These are phyloP conservation scores for Acleris sparsana DNA, from an alignment of 2,888 invertebrate species.

Conservation along the genomic window DNA sequence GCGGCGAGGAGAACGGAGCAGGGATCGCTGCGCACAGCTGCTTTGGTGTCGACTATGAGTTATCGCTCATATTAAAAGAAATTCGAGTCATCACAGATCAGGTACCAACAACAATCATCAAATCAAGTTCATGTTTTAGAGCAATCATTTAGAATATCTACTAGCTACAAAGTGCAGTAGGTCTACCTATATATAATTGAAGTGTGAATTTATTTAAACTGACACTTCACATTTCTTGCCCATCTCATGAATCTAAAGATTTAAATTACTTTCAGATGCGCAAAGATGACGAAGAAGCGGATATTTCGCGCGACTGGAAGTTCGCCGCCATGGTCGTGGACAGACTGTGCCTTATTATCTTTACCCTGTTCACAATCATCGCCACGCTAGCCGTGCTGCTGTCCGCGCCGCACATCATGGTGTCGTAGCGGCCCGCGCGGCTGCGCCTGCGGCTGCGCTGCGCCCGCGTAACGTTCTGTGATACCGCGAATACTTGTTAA, in stretches of 20 bases:
- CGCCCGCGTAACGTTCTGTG: slow-evolving; percentile 85
- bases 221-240: background rate
- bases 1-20: slow-evolving; percentile 86
- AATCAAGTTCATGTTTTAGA: too few relatives aligned
- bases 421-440: slow-evolving; percentile 89
- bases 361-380: slow-evolving; percentile 98
- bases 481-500: slow-evolving; percentile 88
- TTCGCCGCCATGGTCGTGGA: slow-evolving; percentile 99
- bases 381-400: slow-evolving; percentile 98
- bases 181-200: too few relatives aligned
- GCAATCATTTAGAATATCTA: too few relatives aligned
- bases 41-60: slow-evolving; percentile 96
- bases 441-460: slow-evolving; percentile 70
- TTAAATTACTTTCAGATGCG: slow-evolving; percentile 87
- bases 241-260: background rate
- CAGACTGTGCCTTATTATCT: slow-evolving; percentile 99
- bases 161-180: too few relatives aligned
- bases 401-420: slow-evolving; percentile 98
- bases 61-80: slow-evolving; percentile 97
- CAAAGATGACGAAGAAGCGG: slow-evolving; percentile 96
- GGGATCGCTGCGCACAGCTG: slow-evolving; percentile 93
- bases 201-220: too few relatives aligned
- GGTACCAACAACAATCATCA: slow-evolving; percentile 60
- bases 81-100: slow-evolving; percentile 95
- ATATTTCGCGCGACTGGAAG: slow-evolving; percentile 99